Conservation (phyloP, 2,797 vertebrate species). For the Vireo griseus region DNA sequence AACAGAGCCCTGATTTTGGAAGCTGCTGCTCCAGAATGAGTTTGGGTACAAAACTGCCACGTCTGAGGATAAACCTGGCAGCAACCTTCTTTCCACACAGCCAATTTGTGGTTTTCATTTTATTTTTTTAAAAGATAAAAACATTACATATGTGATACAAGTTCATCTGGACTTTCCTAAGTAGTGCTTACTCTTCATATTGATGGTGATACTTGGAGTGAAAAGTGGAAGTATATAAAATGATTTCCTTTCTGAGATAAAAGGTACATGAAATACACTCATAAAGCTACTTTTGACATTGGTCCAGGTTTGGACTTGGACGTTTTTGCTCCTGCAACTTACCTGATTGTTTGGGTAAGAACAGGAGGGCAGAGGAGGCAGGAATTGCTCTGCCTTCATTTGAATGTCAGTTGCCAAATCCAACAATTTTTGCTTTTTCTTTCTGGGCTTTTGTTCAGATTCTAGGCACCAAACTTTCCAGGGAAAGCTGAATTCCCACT, state of each 20-base stretch:
- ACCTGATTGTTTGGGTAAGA: neutral
- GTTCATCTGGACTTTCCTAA: neutral
- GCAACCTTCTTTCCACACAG: neutral
- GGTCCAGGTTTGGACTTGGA: neutral
- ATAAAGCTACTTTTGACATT: neutral
- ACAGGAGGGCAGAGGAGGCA: neutral
- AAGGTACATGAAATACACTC: neutral
- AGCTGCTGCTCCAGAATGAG: neutral
- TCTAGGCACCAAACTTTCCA: constrained; percentile 2
- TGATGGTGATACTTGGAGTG: neutral
- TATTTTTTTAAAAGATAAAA: neutral
- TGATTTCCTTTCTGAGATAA: neutral
- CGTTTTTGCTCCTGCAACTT: neutral
- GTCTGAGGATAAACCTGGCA: neutral
- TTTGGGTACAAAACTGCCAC: neutral
- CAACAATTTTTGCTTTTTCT: neutral
- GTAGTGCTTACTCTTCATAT: neutral
- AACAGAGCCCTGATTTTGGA: neutral
- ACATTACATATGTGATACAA: neutral
- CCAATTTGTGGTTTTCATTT: neutral
- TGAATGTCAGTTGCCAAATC: neutral
- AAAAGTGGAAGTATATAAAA: neutral
- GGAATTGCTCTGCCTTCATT: neutral
- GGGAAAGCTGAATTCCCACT: constrained; percentile 21
- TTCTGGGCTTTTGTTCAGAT: neutral